Base-by-base conservation (phyloP, 2,888 invertebrate species). In the Drosophila merina region DNA sequence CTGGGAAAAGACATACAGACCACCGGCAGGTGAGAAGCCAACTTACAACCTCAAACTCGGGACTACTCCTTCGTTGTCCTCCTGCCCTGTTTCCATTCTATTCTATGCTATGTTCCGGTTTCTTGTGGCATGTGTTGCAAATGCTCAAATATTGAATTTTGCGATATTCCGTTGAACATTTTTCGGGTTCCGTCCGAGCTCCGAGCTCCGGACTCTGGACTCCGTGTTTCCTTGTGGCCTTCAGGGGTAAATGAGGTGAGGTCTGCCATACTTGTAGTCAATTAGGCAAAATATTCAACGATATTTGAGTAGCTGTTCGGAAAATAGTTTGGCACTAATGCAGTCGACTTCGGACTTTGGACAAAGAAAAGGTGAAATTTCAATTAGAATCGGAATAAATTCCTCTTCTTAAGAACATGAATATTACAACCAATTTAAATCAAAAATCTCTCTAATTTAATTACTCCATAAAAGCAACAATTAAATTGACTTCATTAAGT, bases 111-210 rank as follows among this genome's bases (percentile, higher is more conserved):
- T 45, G 44, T 14, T 50, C 38, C 36, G 51, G 36, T 49, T 55
- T 51, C 45, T 40, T 12, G 20, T 20, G 67, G 70, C 60, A 47
- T 69, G 59, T 67, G 75, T 56, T 64, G 51, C 57, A 63, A 70
- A 67, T 75, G 58, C 69, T 76, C 88, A 89, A 89, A 88, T 86
- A 89, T 89, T 89, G 88, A 78, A 73, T 77, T 89, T 88, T 77
- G 74, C 77, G 88, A 88, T 86, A 83, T 83, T 73, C 42, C 66
- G 89, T 89, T 68, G 76, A 76, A 72, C 88, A 74, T 78, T 75
- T 68, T 40, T 14, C 26, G 33, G 30, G 12, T 20, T 42, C 8
- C 40, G 14, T 20, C 14, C 14, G 14, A 14, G 14, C 14, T 36
- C 36, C 40, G 40, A 7, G 14, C 14, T 42, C 40, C 8, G 40